phyloP scores from a whole-genome alignment of 1,140 invertebrate species.

The Saccostrea echinata region DNA sequence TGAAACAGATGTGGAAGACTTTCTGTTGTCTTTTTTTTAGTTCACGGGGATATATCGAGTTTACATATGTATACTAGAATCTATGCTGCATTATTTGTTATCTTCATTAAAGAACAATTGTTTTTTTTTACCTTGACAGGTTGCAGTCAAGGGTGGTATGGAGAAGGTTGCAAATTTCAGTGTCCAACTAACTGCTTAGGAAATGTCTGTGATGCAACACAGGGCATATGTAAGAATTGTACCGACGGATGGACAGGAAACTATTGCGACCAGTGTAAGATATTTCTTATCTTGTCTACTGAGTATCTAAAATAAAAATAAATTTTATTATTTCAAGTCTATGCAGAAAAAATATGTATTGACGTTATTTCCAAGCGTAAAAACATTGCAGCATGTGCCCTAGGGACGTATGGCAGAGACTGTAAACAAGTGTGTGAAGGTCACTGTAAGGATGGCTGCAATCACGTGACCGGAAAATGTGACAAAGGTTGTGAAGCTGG shows the following conservation, averaged over 20 bases:
- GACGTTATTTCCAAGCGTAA: neutral
- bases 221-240: neutral
- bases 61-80: no score
- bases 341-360: no score
- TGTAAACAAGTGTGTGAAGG: neutral
- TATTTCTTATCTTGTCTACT: no score
- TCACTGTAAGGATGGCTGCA: neutral
- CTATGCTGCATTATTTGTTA: no score
- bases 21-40: no score
- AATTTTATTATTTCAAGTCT: no score
- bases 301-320: no score
- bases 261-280: neutral
- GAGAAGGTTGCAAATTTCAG: neutral
- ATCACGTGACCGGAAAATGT: conserved; percentile 5
- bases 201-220: neutral
- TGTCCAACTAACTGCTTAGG: neutral
- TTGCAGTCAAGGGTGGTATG: neutral
- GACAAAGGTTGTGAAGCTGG: neutral
- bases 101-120: neutral
- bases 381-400: neutral
- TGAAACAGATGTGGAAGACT: no score
- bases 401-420: neutral
- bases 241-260: neutral
- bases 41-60: no score
- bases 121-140: neutral